phyloP scores from a whole-genome alignment of 2,888 invertebrate species.

The Pomacea canaliculata region DNA sequence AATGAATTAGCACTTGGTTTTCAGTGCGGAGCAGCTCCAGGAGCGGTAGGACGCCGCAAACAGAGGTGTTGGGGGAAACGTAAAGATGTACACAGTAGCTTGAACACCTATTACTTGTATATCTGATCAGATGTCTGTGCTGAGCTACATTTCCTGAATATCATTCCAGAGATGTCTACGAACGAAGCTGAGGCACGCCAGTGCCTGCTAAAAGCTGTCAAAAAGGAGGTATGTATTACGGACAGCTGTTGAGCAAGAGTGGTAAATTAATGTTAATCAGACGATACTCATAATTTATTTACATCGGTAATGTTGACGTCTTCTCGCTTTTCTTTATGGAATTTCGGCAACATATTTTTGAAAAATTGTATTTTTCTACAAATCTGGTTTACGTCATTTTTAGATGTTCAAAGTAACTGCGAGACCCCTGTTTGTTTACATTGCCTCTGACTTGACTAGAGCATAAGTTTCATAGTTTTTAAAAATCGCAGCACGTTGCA shows the following conservation, averaged over 20 bases:
- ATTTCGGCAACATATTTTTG: background rate
- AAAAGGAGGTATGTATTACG: constrained; percentile 76
- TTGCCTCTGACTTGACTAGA: background rate
- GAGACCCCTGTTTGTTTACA: background rate
- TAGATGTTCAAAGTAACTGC: background rate
- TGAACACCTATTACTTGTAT: too few species aligned
- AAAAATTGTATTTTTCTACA: background rate
- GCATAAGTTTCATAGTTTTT: background rate
- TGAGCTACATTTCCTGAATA: too few species aligned
- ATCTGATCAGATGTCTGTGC: too few species aligned
- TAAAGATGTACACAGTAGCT: too few species aligned
- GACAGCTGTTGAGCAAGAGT: background rate
- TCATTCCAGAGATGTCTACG: constrained; percentile 13
- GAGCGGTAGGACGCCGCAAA: too few species aligned
- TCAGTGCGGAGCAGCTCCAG: too few species aligned
- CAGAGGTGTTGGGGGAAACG: too few species aligned
- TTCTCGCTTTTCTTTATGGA: background rate
- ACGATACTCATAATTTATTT: constrained; percentile 50
- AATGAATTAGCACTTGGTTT: too few species aligned
- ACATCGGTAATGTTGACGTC: constrained; percentile 23
- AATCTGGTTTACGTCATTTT: constrained; percentile 1
- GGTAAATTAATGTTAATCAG: constrained; percentile 20
- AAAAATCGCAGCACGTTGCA: background rate
- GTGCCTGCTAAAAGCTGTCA: constrained; percentile 83
- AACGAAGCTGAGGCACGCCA: constrained; percentile 75